A percentile compares a stretch with the other conserved stretches of the same genome.
Conservation (phyloP, 2,888 invertebrate species). For the Gortyna flavago region DNA sequence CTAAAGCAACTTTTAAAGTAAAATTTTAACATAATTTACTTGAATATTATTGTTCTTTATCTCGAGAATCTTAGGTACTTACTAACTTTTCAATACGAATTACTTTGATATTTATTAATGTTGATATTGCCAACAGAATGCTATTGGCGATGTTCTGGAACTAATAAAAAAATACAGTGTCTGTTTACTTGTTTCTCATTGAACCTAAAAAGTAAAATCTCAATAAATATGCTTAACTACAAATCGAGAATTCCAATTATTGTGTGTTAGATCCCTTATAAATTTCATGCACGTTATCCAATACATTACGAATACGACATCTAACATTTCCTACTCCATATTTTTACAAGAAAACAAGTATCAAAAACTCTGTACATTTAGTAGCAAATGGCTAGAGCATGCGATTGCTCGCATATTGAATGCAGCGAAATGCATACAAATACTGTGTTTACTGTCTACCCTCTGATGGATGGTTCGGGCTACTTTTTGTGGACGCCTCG, state of each 20-base stretch:
- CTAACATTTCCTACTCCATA: slow-evolving; percentile 21
- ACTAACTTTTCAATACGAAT: background rate
- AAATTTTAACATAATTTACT: background rate
- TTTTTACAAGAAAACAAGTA: slow-evolving; percentile 40
- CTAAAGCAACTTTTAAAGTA: background rate
- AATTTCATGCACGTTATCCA: slow-evolving; percentile 28
- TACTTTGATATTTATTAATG: background rate
- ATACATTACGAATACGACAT: slow-evolving; percentile 22
- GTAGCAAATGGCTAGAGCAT: slow-evolving; percentile 35
- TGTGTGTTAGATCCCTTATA: background rate
- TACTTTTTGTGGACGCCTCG: slow-evolving; percentile 51
- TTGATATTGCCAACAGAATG: background rate
- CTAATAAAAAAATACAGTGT: background rate
- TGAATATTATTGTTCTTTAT: background rate
- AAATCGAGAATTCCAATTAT: background rate
- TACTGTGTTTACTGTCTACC: slow-evolving; percentile 76
- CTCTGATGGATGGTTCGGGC: slow-evolving; percentile 67
- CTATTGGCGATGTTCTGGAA: background rate
- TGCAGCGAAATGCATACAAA: slow-evolving; percentile 77
- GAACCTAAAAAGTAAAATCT: background rate
- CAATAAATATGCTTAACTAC: too few relatives aligned
- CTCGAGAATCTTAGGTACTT: too few relatives aligned
- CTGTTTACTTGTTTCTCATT: background rate
- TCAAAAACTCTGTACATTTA: slow-evolving; percentile 46
- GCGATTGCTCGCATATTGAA: slow-evolving; percentile 64